These are phyloP conservation scores for Miniopterus natalensis DNA, from an alignment of 2,113 vertebrate species.

Conservation along the genomic window DNA sequence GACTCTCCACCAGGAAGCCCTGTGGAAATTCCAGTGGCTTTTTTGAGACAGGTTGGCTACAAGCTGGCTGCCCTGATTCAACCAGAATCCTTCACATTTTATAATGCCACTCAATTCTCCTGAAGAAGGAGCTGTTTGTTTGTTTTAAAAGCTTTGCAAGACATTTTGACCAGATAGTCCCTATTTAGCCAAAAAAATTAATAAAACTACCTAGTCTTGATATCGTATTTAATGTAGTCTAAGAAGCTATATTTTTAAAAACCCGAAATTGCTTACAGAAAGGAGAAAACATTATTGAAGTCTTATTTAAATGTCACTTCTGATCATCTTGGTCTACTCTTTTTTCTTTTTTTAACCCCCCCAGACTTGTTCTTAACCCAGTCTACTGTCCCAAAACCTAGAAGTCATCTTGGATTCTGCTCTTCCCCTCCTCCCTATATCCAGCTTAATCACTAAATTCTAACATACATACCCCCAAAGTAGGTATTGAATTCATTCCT, in stretches of 20 bases:
- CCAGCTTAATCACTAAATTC: not conserved
- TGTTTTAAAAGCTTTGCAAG: slow-evolving; percentile 43
- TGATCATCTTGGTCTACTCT: not conserved
- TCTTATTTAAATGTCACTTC: slow-evolving; percentile 25
- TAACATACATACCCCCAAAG: not conserved
- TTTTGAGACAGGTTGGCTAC: not conserved
- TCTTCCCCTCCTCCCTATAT: not conserved
- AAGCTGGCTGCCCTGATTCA: not conserved
- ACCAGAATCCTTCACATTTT: slow-evolving; percentile 34
- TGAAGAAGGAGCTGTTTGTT: slow-evolving; percentile 18
- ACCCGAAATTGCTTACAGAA: slow-evolving; percentile 8
- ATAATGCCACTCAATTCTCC: slow-evolving; percentile 27
- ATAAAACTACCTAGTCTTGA: not conserved
- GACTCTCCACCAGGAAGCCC: not conserved
- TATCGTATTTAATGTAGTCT: not conserved
- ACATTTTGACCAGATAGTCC: not conserved
- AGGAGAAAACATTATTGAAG: not conserved
- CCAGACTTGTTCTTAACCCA: not conserved
- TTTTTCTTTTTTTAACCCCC: slow-evolving; percentile 44
- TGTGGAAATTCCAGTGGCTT: not conserved
- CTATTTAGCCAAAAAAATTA: not conserved
- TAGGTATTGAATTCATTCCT: not conserved
- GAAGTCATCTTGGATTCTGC: not conserved
- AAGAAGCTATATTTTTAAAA: slow-evolving; percentile 25
- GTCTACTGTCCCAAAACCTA: not conserved